phyloP scores from a whole-genome alignment of 2,113 vertebrate species.

The Corythaeola cristata region DNA sequence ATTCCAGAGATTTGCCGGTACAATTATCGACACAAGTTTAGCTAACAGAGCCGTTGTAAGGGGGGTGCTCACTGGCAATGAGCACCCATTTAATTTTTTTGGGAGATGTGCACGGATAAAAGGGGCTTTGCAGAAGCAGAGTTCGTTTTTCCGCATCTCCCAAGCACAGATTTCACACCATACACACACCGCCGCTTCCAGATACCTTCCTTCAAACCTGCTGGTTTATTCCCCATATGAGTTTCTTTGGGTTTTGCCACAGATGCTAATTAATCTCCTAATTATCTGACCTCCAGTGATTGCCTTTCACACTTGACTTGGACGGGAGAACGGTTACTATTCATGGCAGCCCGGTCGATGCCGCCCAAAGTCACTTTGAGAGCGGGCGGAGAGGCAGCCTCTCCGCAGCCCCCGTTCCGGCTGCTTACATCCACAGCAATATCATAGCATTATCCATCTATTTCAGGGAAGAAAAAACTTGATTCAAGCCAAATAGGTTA shows the following conservation, averaged over 20 bases:
- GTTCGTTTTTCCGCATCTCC: background rate
- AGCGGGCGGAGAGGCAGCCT: background rate
- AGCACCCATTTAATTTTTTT: background rate
- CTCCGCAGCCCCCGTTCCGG: fast-evolving
- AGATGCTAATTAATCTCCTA: constrained; percentile 20
- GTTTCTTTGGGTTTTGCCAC: background rate
- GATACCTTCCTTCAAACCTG: background rate
- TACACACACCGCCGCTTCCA: fast-evolving
- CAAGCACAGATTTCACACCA: background rate
- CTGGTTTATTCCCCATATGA: background rate
- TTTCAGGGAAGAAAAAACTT: background rate
- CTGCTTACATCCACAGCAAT: background rate
- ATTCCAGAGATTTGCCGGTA: background rate
- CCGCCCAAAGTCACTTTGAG: constrained; percentile 65
- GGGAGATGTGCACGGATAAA: background rate
- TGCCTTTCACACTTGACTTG: constrained; percentile 72
- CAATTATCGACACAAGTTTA: fast-evolving
- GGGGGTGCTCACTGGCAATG: background rate
- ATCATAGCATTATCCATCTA: background rate
- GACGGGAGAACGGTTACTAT: background rate
- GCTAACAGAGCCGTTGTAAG: too few species aligned
- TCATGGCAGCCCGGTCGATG: constrained; percentile 63
- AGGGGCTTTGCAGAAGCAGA: background rate
- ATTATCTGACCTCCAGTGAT: constrained; percentile 47
- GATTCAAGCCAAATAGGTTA: background rate